phyloP scores from a whole-genome alignment of 92 coral and sea anemone genomes.

The Palythoa grandiflora region DNA sequence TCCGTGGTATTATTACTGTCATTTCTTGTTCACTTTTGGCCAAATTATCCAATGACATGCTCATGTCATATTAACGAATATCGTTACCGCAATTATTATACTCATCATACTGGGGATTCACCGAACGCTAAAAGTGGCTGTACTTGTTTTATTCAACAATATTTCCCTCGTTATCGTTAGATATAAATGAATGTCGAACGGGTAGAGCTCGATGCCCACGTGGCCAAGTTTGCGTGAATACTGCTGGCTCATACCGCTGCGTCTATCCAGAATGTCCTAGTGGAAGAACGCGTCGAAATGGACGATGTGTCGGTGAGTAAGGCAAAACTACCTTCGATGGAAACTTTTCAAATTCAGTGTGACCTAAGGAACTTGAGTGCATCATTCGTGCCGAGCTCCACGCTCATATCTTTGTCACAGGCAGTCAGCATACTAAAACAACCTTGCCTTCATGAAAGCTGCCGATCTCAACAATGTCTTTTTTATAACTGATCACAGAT shows the following conservation, averaged over 20 bases:
- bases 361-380: neutral
- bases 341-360: neutral
- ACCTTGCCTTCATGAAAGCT: neutral
- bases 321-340: neutral
- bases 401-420: neutral
- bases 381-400: neutral
- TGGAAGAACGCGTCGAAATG: conserved; percentile 3
- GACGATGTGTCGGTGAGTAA: conserved; percentile 4
- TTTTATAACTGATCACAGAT: neutral
- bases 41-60: no score
- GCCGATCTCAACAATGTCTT: neutral
- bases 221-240: conserved; percentile 13
- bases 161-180: neutral
- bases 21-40: no score
- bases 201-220: neutral
- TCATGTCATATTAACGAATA: no score
- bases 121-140: neutral
- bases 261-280: conserved; percentile 8
- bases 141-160: no score
- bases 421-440: neutral
- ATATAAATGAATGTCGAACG: conserved; percentile 19
- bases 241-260: neutral
- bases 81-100: neutral
- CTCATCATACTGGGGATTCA: neutral
- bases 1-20: no score